Evolutionary conservation across 2,113 vertebrate genomes (phyloP).

Genomic region (Sphyrna mokarran): DNA sequence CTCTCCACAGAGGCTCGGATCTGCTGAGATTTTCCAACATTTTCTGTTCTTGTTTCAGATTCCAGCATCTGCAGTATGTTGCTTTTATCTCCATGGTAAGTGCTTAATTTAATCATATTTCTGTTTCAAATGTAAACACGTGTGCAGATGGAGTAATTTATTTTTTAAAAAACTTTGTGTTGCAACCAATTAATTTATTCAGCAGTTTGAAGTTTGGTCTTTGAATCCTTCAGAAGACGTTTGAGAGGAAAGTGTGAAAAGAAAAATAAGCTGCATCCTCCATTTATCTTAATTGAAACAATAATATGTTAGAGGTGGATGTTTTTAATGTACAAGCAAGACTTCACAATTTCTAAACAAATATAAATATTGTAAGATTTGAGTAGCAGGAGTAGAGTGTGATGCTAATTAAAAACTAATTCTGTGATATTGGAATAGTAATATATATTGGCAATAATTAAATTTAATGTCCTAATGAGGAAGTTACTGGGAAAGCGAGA

Average conservation of each 20-base stretch:
- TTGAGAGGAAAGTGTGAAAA: too few relatives aligned
- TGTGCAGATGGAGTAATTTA: too few relatives aligned
- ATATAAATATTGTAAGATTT: background rate
- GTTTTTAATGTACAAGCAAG: background rate
- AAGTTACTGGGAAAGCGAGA: background rate
- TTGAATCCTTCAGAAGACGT: background rate
- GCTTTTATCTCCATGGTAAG: background rate
- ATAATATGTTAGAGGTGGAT: background rate
- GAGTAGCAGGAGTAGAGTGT: background rate
- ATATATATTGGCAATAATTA: too few relatives aligned
- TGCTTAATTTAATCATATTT: background rate
- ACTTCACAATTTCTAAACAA: background rate
- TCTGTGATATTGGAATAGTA: background rate
- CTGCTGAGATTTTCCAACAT: too few relatives aligned
- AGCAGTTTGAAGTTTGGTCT: background rate
- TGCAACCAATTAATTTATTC: background rate
- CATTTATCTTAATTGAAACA: background rate
- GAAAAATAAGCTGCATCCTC: background rate
- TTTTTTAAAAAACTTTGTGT: background rate
- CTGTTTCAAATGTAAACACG: background rate
- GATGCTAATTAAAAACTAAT: background rate
- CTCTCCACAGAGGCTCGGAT: too few relatives aligned
- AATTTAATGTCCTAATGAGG: background rate
- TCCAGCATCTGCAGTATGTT: too few relatives aligned
- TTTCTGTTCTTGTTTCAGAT: too few relatives aligned